Base-by-base conservation (phyloP, 1,140 invertebrate species). In the Meteorus sp. region DNA sequence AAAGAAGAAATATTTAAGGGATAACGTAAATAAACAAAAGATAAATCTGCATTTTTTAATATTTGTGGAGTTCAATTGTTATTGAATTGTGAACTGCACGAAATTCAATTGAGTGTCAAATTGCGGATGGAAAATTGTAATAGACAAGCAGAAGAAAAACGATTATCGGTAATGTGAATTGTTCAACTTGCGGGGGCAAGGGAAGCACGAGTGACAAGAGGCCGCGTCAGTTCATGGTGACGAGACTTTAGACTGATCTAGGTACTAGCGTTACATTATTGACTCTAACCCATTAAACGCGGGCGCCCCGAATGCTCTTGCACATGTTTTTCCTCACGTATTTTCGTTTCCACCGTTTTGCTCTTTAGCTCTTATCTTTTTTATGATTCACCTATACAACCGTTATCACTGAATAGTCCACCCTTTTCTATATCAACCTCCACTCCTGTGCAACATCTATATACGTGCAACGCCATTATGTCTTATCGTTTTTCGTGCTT, bases 171-270 rank as follows among this genome's bases (percentile, higher is more conserved):
- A 56, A 45, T 15, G 31, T 39, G 23, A 20, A 56, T 48, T 48
- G 63, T 68, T 71, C 64, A 71, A 74, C 74, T 78, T 77, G 72
- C 76, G 73, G 71, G 76, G 74, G 69, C 73, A 72, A 77, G 74
- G 69, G 37, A 74, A 68, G 67, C 63, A 68, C 68, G 69, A 71
- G 65, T 76, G 71, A 71, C 71, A 71, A 74, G 56, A 50, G 72
- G 77, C 75, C 68, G 72, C 76, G 64, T 69, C 76, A 78, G 77
- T 78, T 78, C 74, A 78, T 76, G 75, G 76, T 80, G 77, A 80
- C 76, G 78, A 80, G 78, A 80, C 74, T 80, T 79, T 80, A 80
- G 78, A 80, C 78, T 80, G 78, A 80, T 77, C 77, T 76, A 77
- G 75, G 75, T 80, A 80, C 74, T 79, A 78, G 75, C 74, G 74